These are phyloP conservation scores for Miniopterus natalensis DNA, from an alignment of 2,113 vertebrate genomes.

Conservation along the genomic window DNA sequence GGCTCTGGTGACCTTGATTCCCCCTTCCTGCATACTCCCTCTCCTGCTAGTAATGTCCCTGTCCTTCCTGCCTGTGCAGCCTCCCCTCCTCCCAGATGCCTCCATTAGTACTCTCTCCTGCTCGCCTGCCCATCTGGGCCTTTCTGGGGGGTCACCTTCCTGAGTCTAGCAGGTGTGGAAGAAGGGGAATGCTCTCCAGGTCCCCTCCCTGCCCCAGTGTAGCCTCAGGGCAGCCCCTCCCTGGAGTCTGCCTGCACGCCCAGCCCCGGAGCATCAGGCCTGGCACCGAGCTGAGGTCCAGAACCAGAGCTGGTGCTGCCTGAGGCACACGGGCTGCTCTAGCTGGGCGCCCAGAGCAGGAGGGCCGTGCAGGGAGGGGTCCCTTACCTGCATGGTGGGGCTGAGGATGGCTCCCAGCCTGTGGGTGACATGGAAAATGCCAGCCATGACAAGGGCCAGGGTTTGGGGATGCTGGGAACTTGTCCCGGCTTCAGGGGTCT, in stretches of 20 bases:
- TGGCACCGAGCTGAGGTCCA: fast-evolving
- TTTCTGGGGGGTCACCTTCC: neutral
- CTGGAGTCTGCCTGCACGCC: neutral
- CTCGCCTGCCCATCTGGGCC: neutral
- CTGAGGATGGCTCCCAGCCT: neutral
- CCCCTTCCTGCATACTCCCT: fast-evolving
- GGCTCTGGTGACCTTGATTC: neutral
- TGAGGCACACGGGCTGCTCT: neutral
- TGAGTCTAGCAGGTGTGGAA: neutral
- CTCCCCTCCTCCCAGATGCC: too few species aligned
- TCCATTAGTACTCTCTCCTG: fast-evolving
- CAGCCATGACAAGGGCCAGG: neutral
- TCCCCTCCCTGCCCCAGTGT: fast-evolving
- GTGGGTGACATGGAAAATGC: fast-evolving
- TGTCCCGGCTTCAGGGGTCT: neutral
- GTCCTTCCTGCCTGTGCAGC: neutral
- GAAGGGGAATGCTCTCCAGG: fast-evolving
- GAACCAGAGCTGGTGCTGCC: neutral
- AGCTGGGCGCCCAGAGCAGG: neutral
- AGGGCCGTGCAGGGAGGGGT: neutral
- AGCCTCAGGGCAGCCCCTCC: neutral
- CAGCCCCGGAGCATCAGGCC: fast-evolving
- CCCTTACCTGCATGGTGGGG: neutral
- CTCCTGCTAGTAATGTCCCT: fast-evolving
- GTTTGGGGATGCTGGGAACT: neutral